A percentile compares a stretch with the other conserved stretches of the same genome.
Conservation (phyloP, 1,140 invertebrate genomes). For the Aphidius ervi region DNA sequence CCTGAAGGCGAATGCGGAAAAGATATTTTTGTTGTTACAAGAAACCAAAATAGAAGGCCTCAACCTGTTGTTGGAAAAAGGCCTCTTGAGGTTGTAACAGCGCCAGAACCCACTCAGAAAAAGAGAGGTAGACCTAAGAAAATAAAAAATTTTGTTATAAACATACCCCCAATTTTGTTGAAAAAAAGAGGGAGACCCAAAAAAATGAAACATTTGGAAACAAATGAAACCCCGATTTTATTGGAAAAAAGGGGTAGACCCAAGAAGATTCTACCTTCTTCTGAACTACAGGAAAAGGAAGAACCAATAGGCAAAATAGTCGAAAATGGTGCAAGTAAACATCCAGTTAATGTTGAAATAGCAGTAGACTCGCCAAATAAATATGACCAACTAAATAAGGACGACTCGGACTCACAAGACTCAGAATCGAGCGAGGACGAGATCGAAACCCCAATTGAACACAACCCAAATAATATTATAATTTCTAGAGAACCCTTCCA, state of each 20-base stretch:
- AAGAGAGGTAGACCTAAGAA: neutral
- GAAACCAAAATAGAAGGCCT: neutral
- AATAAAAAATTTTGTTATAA: neutral
- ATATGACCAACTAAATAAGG: no score
- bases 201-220: no score
- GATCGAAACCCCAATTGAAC: no score
- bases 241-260: no score
- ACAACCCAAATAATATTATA: neutral
- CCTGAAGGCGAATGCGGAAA: no score
- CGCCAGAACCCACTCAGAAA: neutral
- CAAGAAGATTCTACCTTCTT: neutral
- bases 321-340: no score
- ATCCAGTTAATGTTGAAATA: no score
- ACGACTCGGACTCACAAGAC: no score
- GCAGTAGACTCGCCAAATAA: no score
- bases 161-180: neutral
- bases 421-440: no score
- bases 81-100: neutral
- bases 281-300: neutral
- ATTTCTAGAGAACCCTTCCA: no score
- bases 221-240: no score
- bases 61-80: neutral
- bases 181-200: neutral
- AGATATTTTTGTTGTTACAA: constrained; percentile 16
- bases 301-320: neutral